A percentile compares a stretch with the other conserved stretches of the same genome.
Evolutionary conservation across 2,797 vertebrate genomes (phyloP).

Genomic region (Gastrophryne carolinensis): DNA sequence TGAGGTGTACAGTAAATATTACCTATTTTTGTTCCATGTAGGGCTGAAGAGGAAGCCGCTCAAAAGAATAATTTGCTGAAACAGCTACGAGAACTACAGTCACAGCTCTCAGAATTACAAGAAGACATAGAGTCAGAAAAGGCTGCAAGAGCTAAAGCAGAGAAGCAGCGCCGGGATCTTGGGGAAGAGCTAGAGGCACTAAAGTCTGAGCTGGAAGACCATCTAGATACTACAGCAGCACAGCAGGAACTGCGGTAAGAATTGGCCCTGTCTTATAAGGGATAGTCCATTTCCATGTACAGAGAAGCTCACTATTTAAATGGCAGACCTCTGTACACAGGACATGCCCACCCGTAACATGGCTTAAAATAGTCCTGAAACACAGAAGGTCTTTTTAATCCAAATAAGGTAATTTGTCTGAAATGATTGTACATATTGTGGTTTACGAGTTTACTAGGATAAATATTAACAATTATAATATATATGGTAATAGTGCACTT

Average conservation of each 20-base stretch:
- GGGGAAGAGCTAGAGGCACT: conserved; percentile 88
- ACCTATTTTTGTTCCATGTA: conserved; percentile 50
- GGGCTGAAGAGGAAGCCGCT: conserved; percentile 80
- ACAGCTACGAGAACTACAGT: conserved; percentile 78
- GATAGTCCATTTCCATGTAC: too few species aligned
- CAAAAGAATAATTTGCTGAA: conserved; percentile 79
- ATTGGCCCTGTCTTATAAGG: too few species aligned
- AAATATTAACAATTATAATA: too few species aligned
- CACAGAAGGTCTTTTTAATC: too few species aligned
- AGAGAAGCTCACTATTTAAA: too few species aligned
- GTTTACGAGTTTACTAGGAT: too few species aligned
- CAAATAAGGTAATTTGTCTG: too few species aligned
- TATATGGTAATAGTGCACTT: too few species aligned
- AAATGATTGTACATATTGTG: too few species aligned
- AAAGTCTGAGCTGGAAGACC: conserved; percentile 86
- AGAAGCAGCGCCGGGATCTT: conserved; percentile 86
- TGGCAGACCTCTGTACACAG: too few species aligned
- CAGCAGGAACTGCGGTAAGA: conserved; percentile 86
- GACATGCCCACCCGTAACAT: too few species aligned
- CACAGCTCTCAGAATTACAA: conserved; percentile 83
- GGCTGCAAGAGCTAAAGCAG: conserved; percentile 78
- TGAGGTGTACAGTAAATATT: not conserved
- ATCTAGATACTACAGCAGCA: conserved; percentile 84
- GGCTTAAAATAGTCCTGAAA: too few species aligned
- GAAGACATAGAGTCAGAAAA: conserved; percentile 87